These are phyloP conservation scores for Poecilia picta DNA, from an alignment of 2,797 vertebrate genomes.

Conservation along the genomic window DNA sequence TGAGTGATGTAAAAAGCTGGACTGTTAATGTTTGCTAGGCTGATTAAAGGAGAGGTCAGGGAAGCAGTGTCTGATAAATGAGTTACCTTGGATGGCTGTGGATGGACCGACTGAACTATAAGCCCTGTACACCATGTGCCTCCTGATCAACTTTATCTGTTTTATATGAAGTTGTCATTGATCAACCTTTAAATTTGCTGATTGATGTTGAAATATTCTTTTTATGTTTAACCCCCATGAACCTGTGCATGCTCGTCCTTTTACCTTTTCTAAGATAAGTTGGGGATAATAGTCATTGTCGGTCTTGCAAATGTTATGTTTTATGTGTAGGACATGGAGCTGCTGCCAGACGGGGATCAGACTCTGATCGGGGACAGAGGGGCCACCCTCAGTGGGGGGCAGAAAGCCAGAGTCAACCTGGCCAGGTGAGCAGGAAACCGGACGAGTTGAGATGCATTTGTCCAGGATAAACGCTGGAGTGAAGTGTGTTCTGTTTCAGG, in stretches of 20 bases:
- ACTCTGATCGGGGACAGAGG: slow-evolving; percentile 94
- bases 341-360: slow-evolving; percentile 88
- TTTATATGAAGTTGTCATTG: neutral
- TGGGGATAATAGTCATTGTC: neutral
- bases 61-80: neutral
- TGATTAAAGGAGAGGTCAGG: neutral
- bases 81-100: neutral
- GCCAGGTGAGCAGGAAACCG: slow-evolving; percentile 76
- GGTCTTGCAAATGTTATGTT: neutral
- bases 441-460: neutral
- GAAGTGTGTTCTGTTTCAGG: slow-evolving; percentile 64
- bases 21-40: neutral
- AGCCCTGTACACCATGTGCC: neutral
- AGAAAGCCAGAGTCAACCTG: slow-evolving; percentile 87
- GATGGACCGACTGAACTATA: neutral
- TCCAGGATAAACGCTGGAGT: neutral
- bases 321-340: slow-evolving; percentile 86
- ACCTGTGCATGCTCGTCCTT: neutral
- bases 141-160: neutral
- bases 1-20: neutral
- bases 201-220: neutral
- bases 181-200: neutral
- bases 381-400: slow-evolving; percentile 75
- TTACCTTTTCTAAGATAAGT: neutral
- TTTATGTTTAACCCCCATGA: neutral